Conservation (phyloP, 2,888 invertebrate species). For the Hyalella azteca region DNA sequence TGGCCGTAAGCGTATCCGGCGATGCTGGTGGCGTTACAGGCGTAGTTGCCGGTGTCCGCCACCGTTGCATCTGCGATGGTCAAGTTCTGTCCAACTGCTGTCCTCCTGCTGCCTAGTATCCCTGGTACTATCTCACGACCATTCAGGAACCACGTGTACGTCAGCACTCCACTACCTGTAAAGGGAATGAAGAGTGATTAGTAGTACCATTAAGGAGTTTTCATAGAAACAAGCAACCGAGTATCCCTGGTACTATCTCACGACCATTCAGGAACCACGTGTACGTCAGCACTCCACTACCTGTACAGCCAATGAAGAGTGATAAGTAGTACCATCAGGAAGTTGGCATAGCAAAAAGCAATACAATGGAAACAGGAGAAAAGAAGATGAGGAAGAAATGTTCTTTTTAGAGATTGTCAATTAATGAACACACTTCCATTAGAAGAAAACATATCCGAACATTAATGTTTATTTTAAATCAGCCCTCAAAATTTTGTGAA, state of each 20-base stretch:
- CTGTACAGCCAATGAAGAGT: not conserved
- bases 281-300: constrained; percentile 84
- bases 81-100: constrained; percentile 72
- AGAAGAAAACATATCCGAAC: no score
- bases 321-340: not conserved
- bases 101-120: constrained; percentile 18
- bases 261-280: constrained; percentile 96
- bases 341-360: no score
- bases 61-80: constrained; percentile 78
- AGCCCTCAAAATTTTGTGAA: no score
- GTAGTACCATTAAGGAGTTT: not conserved
- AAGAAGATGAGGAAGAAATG: no score
- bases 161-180: constrained; percentile 76
- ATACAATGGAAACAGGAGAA: no score
- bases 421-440: no score
- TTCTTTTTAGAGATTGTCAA: no score
- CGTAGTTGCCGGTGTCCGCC: constrained; percentile 93
- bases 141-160: constrained; percentile 95
- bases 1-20: constrained; percentile 97
- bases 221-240: no score
- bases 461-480: no score
- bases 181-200: not conserved
- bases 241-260: constrained; percentile 68
- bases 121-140: constrained; percentile 75
- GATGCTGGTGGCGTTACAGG: constrained; percentile 98